Percentiles rank a stretch among this genome's conserved stretches.
Evolutionary conservation across 2,797 vertebrate species (phyloP).

Genomic region (Garrulus glandarius): DNA sequence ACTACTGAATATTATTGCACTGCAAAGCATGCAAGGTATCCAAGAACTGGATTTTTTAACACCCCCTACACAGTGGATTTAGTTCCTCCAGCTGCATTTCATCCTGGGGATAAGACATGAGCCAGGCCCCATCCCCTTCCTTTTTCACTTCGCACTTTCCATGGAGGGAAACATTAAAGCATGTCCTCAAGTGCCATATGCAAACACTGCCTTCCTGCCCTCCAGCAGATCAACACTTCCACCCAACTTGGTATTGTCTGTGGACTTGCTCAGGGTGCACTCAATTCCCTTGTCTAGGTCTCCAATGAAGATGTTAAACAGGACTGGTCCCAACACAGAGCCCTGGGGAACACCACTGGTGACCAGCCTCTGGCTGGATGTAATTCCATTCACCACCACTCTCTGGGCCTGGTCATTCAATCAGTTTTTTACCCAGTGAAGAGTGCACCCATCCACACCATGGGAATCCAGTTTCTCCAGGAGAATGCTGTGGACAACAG

Average conservation of each 20-base stretch:
- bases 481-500: background rate
- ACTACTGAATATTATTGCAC: background rate
- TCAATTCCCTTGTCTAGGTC: background rate
- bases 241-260: background rate
- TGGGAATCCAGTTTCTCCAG: background rate
- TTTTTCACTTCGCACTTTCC: background rate
- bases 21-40: background rate
- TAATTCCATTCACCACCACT: background rate
- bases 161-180: background rate
- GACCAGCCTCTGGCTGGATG: background rate
- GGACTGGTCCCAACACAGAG: background rate
- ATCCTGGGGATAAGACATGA: background rate
- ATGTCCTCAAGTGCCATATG: background rate
- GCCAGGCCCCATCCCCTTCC: background rate
- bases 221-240: background rate
- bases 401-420: background rate
- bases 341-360: background rate
- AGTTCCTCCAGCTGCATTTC: background rate
- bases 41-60: background rate
- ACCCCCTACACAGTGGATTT: background rate
- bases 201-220: background rate
- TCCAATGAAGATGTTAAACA: background rate
- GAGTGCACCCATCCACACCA: fast-evolving
- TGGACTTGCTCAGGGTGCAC: background rate
- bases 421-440: background rate